These are phyloP conservation scores for Nasonia oneida DNA, from an alignment of 2,888 invertebrate genomes.

Conservation along the genomic window DNA sequence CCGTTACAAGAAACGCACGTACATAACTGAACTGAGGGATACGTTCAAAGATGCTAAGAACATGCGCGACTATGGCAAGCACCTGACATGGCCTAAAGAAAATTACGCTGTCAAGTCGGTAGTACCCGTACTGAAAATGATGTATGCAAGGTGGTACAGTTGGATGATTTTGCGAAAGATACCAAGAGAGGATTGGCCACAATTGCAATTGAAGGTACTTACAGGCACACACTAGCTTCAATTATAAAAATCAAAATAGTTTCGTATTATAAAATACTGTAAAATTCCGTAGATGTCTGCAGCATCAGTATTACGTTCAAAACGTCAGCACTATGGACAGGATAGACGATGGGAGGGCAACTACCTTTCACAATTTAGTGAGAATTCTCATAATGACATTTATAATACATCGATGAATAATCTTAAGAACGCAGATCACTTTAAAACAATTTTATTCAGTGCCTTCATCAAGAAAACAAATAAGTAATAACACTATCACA, in stretches of 20 bases:
- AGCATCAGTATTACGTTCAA: constrained; percentile 86
- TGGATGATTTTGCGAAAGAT: constrained; percentile 90
- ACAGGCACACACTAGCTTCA: neutral
- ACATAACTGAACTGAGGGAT: constrained; percentile 84
- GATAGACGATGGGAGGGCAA: constrained; percentile 91
- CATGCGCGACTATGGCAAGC: constrained; percentile 88
- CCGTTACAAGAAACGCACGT: constrained; percentile 87
- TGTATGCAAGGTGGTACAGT: constrained; percentile 93
- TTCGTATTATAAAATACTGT: neutral
- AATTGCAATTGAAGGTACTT: constrained; percentile 86
- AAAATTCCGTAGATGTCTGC: constrained; percentile 82
- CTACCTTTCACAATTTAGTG: constrained; percentile 85
- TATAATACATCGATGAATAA: constrained; percentile 86
- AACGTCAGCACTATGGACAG: constrained; percentile 87
- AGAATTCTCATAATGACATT: constrained; percentile 85
- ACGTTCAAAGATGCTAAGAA: constrained; percentile 85
- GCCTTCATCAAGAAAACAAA: constrained; percentile 76
- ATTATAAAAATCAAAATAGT: neutral
- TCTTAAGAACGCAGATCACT: constrained; percentile 85
- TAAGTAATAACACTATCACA: constrained; percentile 66
- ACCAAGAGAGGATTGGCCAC: constrained; percentile 92
- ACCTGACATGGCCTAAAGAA: constrained; percentile 90
- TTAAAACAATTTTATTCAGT: constrained; percentile 80
- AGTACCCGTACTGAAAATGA: constrained; percentile 82
- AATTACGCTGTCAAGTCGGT: constrained; percentile 85